phyloP scores from a whole-genome alignment of 2,888 invertebrate genomes.

The Pyrrhopygopsis socrates region DNA sequence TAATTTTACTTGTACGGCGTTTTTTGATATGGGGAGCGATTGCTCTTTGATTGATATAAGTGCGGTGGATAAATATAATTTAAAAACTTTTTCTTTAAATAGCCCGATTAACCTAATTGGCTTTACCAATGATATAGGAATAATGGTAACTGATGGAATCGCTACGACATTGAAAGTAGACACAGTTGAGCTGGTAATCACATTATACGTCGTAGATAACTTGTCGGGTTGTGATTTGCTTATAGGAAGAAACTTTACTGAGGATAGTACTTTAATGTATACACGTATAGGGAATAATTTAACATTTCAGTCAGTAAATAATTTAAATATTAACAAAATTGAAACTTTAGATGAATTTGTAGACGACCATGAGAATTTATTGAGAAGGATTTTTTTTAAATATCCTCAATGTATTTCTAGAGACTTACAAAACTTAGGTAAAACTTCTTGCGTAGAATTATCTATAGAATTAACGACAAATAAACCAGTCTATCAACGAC shows the following conservation, averaged over 20 bases:
- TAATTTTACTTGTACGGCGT: conserved; percentile 51
- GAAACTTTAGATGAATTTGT: neutral
- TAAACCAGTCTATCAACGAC: conserved; percentile 68
- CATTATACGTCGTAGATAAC: conserved; percentile 51
- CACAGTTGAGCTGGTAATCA: conserved; percentile 36
- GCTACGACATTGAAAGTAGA: conserved; percentile 51
- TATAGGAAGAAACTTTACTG: conserved; percentile 79
- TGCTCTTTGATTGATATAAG: conserved; percentile 71
- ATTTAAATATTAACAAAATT: neutral
- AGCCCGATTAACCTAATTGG: conserved; percentile 50
- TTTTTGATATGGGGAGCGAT: conserved; percentile 79
- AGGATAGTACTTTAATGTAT: conserved; percentile 72
- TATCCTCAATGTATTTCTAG: conserved; percentile 53
- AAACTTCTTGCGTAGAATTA: conserved; percentile 68
- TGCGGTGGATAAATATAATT: conserved; percentile 24
- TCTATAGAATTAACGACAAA: conserved; percentile 58
- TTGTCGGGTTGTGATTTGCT: conserved; percentile 59
- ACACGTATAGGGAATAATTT: conserved; percentile 56
- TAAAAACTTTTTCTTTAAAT: conserved; percentile 37
- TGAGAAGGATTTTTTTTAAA: conserved; percentile 57
- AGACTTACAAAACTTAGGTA: conserved; percentile 64
- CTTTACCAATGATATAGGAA: conserved; percentile 48
- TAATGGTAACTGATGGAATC: conserved; percentile 35
- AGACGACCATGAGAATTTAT: neutral
- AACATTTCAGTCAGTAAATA: conserved; percentile 38